Percentiles rank a stretch among this genome's conserved stretches.
Evolutionary conservation across 2,797 vertebrate genomes (phyloP).

Genomic region (Nannoperca australis): DNA sequence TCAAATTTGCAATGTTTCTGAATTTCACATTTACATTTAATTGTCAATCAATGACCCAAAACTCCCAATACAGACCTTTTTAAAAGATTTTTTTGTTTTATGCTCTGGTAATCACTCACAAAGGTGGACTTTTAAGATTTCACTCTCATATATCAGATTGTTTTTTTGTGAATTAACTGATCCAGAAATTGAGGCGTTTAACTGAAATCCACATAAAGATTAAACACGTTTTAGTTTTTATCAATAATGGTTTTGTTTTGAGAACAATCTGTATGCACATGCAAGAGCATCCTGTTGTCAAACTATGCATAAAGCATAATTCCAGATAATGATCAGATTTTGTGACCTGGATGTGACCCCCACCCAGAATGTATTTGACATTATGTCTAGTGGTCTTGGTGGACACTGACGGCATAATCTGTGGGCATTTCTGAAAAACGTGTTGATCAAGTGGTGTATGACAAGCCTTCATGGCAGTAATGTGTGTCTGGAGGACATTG

Average conservation of each 20-base stretch:
- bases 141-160: constrained; percentile 2
- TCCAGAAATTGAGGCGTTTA: neutral
- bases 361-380: constrained; percentile 13
- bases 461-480: constrained; percentile 10
- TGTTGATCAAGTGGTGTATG: constrained; percentile 28
- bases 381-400: constrained; percentile 11
- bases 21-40: neutral
- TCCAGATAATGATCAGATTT: constrained; percentile 9
- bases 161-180: constrained; percentile 1
- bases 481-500: constrained; percentile 35
- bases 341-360: constrained; percentile 41
- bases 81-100: neutral
- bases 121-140: constrained; percentile 3
- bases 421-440: constrained; percentile 9
- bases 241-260: neutral
- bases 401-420: constrained; percentile 28
- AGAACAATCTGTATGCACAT: neutral
- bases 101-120: neutral
- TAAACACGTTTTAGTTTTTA: neutral
- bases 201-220: neutral
- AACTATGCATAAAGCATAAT: constrained; percentile 5
- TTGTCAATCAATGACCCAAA: neutral
- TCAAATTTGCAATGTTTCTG: neutral
- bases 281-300: neutral
- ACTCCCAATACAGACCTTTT: neutral